A percentile compares a stretch with the other conserved stretches of the same genome.
phyloP scores from a whole-genome alignment of 2,888 invertebrate genomes.

The Sceliomorpha sp. region DNA sequence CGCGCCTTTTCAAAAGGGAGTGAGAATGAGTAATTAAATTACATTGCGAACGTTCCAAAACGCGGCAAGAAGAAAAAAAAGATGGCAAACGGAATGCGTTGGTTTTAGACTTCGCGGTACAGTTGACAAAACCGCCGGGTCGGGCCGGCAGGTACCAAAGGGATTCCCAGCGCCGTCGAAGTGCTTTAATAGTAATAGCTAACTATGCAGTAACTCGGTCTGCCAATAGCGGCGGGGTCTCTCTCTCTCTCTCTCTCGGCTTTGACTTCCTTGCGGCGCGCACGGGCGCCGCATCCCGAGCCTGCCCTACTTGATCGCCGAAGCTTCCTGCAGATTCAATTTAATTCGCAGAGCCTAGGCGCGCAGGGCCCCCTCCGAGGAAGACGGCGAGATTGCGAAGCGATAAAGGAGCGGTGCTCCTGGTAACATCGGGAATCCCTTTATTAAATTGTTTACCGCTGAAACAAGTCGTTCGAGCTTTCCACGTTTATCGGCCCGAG shows the following conservation, averaged over 20 bases:
- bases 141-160: conserved; percentile 21
- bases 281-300: no score
- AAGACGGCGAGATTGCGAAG: conserved; percentile 41
- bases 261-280: no score
- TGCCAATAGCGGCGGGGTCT: no score
- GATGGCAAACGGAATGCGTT: conserved; percentile 7
- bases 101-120: conserved; percentile 17
- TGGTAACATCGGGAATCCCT: conserved; percentile 38
- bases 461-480: conserved; percentile 45
- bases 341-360: conserved; percentile 30
- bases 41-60: no score
- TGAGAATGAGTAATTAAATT: no score
- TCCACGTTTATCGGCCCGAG: conserved; percentile 18
- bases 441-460: conserved; percentile 50
- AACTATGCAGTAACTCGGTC: conserved; percentile 45
- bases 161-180: conserved; percentile 8
- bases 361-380: conserved; percentile 30
- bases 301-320: conserved; percentile 15
- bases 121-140: conserved; percentile 9
- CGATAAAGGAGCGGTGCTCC: conserved; percentile 37
- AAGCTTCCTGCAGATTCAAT: conserved; percentile 36
- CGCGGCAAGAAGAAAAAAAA: no score
- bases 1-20: no score
- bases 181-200: conserved; percentile 31
- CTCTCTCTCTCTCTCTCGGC: no score